Evolutionary conservation across 2,888 invertebrate species (phyloP).

Genomic region (Dione vanillae): DNA sequence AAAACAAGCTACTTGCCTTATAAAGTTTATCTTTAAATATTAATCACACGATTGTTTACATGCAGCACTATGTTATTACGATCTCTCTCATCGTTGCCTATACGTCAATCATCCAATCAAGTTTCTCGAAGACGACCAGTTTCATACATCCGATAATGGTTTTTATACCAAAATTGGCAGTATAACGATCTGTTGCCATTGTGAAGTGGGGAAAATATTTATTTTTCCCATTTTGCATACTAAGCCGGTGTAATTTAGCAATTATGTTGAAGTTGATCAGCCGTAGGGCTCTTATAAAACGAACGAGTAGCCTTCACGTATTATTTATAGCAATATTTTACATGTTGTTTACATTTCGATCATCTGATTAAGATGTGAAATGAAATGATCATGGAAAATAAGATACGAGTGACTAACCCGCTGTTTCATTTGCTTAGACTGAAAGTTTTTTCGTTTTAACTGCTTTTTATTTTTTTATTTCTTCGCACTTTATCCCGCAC

Average conservation of each 20-base stretch:
- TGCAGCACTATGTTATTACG: conserved; percentile 47
- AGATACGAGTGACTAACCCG: too few species aligned
- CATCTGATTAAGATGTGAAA: conserved; percentile 17
- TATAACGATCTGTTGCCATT: conserved; percentile 57
- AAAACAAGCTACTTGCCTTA: conserved; percentile 9
- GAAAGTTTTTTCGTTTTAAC: too few species aligned
- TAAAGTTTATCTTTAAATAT: conserved; percentile 40
- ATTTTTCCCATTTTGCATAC: conserved; percentile 69
- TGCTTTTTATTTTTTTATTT: too few species aligned
- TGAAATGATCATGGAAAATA: background rate
- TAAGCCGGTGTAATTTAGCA: conserved; percentile 73
- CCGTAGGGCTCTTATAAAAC: conserved; percentile 29
- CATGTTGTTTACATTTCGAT: conserved; percentile 7
- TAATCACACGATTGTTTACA: conserved; percentile 50
- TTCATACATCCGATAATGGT: conserved; percentile 48
- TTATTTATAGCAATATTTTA: conserved; percentile 30
- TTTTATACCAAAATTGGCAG: conserved; percentile 58
- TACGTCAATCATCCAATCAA: conserved; percentile 80
- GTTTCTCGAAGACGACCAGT: conserved; percentile 52
- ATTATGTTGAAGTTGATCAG: conserved; percentile 57
- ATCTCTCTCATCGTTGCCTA: conserved; percentile 49
- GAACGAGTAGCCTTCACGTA: conserved; percentile 31
- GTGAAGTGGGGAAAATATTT: conserved; percentile 67
- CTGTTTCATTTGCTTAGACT: too few species aligned
- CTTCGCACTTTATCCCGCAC: too few species aligned